Conservation (phyloP, 2,888 invertebrate genomes). For the Meghimatium bilineatum region DNA sequence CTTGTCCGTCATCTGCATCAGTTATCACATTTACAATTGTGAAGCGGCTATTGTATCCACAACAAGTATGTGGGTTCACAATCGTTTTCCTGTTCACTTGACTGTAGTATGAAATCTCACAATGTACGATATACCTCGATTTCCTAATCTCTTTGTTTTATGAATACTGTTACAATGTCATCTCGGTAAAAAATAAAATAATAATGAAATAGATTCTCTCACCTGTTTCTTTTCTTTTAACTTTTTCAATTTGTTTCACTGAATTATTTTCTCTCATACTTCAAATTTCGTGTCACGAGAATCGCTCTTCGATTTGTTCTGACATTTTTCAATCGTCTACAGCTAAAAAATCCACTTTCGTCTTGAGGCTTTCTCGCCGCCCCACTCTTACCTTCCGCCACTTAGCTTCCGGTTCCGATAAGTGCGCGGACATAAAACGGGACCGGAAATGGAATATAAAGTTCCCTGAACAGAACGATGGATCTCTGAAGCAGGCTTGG, state of each 20-base stretch:
- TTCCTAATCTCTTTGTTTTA: neutral
- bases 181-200: neutral
- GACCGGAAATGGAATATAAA: slow-evolving; percentile 49
- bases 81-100: neutral
- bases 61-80: neutral
- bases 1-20: neutral
- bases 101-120: too few relatives aligned
- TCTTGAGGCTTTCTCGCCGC: slow-evolving; percentile 16
- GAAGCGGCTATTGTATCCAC: neutral
- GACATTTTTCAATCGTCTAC: slow-evolving; percentile 15
- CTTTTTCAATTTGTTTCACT: neutral
- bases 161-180: neutral
- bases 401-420: slow-evolving; percentile 44
- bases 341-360: slow-evolving; percentile 35
- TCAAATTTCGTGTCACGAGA: slow-evolving; percentile 30
- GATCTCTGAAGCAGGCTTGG: slow-evolving; percentile 3
- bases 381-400: slow-evolving; percentile 33
- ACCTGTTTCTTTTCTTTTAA: neutral
- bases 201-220: neutral
- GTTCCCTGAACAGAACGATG: slow-evolving; percentile 35
- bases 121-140: neutral
- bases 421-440: slow-evolving; percentile 37
- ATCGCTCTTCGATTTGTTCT: slow-evolving; percentile 25
- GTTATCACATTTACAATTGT: neutral
- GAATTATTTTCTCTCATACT: neutral